Evolutionary conservation across 2,888 invertebrate species (phyloP), one percentile per base, ranked within the genome.

Genomic region (Xestia xanthographa): DNA sequence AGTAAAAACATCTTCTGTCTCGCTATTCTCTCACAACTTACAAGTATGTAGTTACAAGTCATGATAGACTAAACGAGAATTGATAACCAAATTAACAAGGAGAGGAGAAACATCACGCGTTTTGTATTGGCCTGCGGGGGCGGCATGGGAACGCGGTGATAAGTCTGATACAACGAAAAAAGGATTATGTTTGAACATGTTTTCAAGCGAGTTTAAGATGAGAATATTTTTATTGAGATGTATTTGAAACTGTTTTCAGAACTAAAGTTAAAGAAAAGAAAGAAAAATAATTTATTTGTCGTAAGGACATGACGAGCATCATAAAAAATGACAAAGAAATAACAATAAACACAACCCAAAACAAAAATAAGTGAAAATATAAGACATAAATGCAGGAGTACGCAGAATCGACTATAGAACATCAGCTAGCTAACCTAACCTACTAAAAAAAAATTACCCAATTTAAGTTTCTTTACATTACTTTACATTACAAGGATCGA

Each of bases 1-100:
- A 56, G 60, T 53, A 72, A 77, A 80, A 77, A 41, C n/a, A 50
- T 11, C 11, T 5, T 11, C 12, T 73, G 50, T 62, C 45, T 65
- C 68, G 62, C 71, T 78, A 63, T 75, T 63, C 83, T 84, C 85
- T 67, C 63, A 62, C 72, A 75, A 77, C 86, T 87, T 71, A 48
- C 79, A n/a, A 53, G 5, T 41, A 41, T 9, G 9, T n/a, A 50
- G n/a, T 22, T n/a, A n/a, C n/a, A 66, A 66, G 86, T 86, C 82
- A 26, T 48, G 72, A 58, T 75, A 68, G 41, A 43, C 75, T 88
- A 90, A 90, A 87, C 84, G 85, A 90, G 89, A 92, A 94, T 93
- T 92, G 93, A 94, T 93, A 87, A 91, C 90, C 89, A 85, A 92
- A 93, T 93, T 92, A 93, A 92, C 87, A 81, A 89, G 91, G 88